Conservation (phyloP, 2,888 invertebrate species). For the Hypena proboscidalis region DNA sequence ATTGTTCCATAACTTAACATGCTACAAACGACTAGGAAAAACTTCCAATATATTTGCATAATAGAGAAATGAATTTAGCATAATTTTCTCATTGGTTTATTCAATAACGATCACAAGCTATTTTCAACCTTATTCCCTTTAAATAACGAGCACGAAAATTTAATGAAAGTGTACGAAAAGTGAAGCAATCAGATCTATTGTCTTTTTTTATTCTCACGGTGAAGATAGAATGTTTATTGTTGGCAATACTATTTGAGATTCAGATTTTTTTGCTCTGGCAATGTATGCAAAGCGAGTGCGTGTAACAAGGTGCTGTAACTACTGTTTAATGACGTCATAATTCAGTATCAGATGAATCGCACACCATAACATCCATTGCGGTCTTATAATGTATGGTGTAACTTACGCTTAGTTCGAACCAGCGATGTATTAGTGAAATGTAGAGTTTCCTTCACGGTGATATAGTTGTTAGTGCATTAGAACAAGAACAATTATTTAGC, state of each 20-base stretch:
- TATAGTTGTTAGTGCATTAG: slow-evolving; percentile 1
- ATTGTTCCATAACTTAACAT: slow-evolving; percentile 13
- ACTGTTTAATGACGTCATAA: slow-evolving; percentile 15
- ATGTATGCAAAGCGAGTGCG: slow-evolving; percentile 32
- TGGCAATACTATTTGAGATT: slow-evolving; percentile 37
- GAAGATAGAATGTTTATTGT: slow-evolving; percentile 43
- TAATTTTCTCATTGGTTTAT: slow-evolving; percentile 44
- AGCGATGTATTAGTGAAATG: no score
- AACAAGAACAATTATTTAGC: slow-evolving; percentile 31
- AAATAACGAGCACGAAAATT: slow-evolving; percentile 16
- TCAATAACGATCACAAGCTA: slow-evolving; percentile 11
- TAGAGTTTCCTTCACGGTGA: no score
- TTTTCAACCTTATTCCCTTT: slow-evolving; percentile 24
- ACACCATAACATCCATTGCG: no score
- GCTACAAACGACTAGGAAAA: slow-evolving; percentile 22
- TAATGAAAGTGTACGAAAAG: slow-evolving; percentile 39
- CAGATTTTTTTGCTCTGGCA: slow-evolving; percentile 32
- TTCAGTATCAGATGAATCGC: slow-evolving; percentile 14
- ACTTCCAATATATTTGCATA: slow-evolving; percentile 42
- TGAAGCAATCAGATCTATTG: slow-evolving; percentile 43
- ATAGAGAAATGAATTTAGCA: slow-evolving; percentile 52
- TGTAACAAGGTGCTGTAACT: slow-evolving; percentile 22
- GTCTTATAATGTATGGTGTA: slow-evolving; percentile 5
- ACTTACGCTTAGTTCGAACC: no score
- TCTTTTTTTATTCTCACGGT: slow-evolving; percentile 49